Base-by-base conservation (phyloP, 2,797 vertebrate genomes). In the Ambastaia sidthimunki region DNA sequence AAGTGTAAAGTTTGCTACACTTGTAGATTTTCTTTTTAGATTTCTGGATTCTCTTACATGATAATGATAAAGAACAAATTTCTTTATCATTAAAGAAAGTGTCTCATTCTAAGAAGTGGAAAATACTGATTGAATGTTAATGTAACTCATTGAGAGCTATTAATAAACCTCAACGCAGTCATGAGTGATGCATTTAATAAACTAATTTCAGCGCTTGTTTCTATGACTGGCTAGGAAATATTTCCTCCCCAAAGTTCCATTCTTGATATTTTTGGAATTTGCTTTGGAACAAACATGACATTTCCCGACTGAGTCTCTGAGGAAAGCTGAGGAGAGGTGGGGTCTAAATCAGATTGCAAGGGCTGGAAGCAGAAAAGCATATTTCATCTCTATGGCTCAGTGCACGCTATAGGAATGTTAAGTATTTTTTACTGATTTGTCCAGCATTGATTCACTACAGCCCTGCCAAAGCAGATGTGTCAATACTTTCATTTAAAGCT, bases 181-280 rank as follows among this genome's bases (percentile, higher is more conserved):
- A 52, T 71, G 62, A 52, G 48, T 71, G 15, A 57, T 10, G 5
- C 62, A 44, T 28, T 10, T 55, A 37, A 60, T 50, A 4, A 50
- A 23, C 18, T 55, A 55, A 25, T 16, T 84, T 37, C 16, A 60
- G 25, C 62, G 55, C 50, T 80, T 65, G 67, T 74, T 59, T 82
- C 72, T 76, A 31, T 78, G 76, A 82, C 60, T 66, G 41, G 50
- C 72, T 68, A 55, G 88, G 86, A 90, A 88, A 78, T 72, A 85
- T 88, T 88, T 90, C 87, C 89, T 89, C 86, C 90, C 89, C 87
- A 84, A 89, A 84, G 86, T 89, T 92, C 83, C 86, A 86, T 89
- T 91, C 84, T 66, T 93, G 92, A 93, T 93, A 94, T 94, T 93
- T 93, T 87, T 90, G 92, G 94, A 94, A 94, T 94, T 90, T 84